phyloP scores from a whole-genome alignment of 2,113 vertebrate genomes.

The Phaethon lepturus region DNA sequence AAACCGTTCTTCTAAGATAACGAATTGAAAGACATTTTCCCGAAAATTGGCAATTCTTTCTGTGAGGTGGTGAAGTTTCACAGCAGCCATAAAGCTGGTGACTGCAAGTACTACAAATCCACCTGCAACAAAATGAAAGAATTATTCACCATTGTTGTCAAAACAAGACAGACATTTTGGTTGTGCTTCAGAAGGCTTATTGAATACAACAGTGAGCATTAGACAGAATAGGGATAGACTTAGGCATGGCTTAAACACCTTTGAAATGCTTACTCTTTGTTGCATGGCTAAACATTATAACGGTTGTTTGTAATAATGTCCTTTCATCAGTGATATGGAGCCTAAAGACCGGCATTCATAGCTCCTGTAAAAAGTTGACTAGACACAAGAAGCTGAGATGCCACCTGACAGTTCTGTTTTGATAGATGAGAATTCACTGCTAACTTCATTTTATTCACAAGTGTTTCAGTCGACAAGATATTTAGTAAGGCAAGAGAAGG shows the following conservation, averaged over 20 bases:
- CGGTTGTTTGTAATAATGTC: background rate
- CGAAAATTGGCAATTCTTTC: slow-evolving; percentile 90
- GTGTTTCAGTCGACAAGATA: background rate
- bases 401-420: background rate
- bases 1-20: slow-evolving; percentile 86
- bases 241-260: background rate
- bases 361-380: background rate
- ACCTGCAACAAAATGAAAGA: slow-evolving; percentile 76
- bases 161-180: background rate
- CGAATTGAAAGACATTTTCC: slow-evolving; percentile 86
- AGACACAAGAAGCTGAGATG: background rate
- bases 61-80: slow-evolving; percentile 85
- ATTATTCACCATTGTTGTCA: background rate
- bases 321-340: background rate
- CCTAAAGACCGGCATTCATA: background rate
- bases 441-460: background rate
- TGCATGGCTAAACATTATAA: background rate
- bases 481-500: background rate
- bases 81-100: slow-evolving; percentile 86
- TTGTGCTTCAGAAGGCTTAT: background rate
- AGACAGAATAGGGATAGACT: background rate
- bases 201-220: background rate
- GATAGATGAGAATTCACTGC: background rate
- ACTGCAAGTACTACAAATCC: slow-evolving; percentile 81
- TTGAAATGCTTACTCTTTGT: background rate